Evolutionary conservation across 1,140 invertebrate species (phyloP).

Genomic region (Fragariocoptes setiger): DNA sequence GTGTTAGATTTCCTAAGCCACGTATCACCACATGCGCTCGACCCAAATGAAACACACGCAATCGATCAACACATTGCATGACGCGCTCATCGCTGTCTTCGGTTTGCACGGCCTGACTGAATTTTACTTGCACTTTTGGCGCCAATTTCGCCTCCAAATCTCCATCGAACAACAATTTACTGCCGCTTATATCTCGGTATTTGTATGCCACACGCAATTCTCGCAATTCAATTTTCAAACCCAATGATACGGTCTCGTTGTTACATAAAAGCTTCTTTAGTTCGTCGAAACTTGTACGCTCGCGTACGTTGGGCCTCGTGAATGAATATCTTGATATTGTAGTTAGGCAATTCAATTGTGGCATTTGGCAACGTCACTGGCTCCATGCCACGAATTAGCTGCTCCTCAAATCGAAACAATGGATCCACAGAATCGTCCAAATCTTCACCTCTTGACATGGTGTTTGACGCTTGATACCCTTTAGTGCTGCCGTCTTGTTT

Average conservation of each 20-base stretch:
- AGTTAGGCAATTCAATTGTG: conserved; percentile 12
- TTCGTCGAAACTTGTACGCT: conserved; percentile 10
- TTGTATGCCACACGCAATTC: conserved; percentile 10
- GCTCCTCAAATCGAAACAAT: conserved; percentile 11
- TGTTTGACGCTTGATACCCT: conserved; percentile 13
- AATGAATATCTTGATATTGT: conserved; percentile 10
- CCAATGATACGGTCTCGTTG: conserved; percentile 12
- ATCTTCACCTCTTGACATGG: conserved; percentile 14
- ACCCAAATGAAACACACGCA: conserved; percentile 13
- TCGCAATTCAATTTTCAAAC: conserved; percentile 11
- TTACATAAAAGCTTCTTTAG: conserved; percentile 11
- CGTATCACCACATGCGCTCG: conserved; percentile 10
- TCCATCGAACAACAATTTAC: conserved; percentile 13
- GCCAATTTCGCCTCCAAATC: conserved; percentile 12
- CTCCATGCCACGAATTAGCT: conserved; percentile 11
- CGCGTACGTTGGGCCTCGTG: conserved; percentile 11
- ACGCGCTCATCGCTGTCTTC: conserved; percentile 6
- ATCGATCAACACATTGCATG: conserved; percentile 8
- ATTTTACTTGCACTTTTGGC: conserved; percentile 11
- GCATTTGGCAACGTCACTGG: conserved; percentile 11
- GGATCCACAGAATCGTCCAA: conserved; percentile 14
- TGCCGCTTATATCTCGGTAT: conserved; percentile 13
- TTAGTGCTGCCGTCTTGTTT: too few species aligned
- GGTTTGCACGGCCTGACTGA: conserved; percentile 10
- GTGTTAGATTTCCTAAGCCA: conserved; percentile 13